Evolutionary conservation across 1,140 invertebrate species (phyloP), one percentile per base, ranked within the genome.

Genomic region (Protaetia brevitarsis): DNA sequence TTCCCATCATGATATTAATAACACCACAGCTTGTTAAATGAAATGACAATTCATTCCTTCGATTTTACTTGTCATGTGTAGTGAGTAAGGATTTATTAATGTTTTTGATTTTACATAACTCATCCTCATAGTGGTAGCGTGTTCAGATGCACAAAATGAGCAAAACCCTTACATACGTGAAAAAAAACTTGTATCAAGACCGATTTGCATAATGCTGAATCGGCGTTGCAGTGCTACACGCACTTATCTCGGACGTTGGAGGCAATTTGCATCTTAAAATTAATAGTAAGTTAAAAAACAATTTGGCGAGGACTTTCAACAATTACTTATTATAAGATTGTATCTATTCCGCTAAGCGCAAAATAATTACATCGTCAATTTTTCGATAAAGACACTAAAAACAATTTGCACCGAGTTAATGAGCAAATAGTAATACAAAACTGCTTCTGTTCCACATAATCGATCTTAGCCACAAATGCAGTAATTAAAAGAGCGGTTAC

Each of bases 1-100:
- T 59, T 0, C 2, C n/a, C 80, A 72, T 8, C 76, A 92, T 89
- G 89, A 92, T 74, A 91, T 23, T 51, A 45, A 16, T 45, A 19
- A 51, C 11, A 23, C 11, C 92, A 8, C 10, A 1, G n/a, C 3
- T 10, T 2, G 11, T 36, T 36, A 3, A 36, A 36, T 3, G 16
- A 6, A 10, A 71, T 86, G 91, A 73, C 81, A n/a, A n/a, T n/a
- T n/a, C 34, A 16, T 4, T 37, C 5, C 5, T 37, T 37, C 3
- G 16, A 37, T 13, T 37, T n/a, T n/a, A n/a, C n/a, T n/a, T n/a
- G n/a, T n/a, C n/a, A n/a, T n/a, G n/a, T n/a, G n/a, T n/a, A n/a
- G n/a, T n/a, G n/a, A n/a, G n/a, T n/a, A n/a, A n/a, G n/a, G n/a
- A n/a, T n/a, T n/a, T n/a, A n/a, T n/a, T n/a, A n/a, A n/a, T n/a